Base-by-base conservation (phyloP, 2,888 invertebrate species). In the Drosophila algonquin region DNA sequence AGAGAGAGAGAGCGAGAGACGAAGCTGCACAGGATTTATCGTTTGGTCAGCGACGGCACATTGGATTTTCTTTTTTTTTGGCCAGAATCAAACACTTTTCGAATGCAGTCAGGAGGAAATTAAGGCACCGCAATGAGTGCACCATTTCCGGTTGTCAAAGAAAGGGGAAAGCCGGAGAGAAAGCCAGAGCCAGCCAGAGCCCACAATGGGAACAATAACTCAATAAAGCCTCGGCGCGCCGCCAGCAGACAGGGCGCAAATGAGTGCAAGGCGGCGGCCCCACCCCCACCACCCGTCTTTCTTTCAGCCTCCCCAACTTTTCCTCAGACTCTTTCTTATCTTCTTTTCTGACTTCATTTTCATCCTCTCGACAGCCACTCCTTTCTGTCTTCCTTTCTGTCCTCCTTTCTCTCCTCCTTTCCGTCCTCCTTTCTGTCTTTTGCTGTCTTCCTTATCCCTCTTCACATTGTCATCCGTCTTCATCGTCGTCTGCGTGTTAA, bases 1-100 rank as follows among this genome's bases (percentile, higher is more conserved):
- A 21, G 21, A 3, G 21, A 21, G 21, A 21, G 21, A 21, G 64
- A 21, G 21, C 3, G 64, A 69, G 60, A 73, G 72, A 77, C 76
- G 69, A 53, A 48, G 48, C 67, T 44, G 47, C 78, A 73, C 72
- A 71, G 68, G 72, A 81, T 87, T 85, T 87, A 81, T 81, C 75
- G 44, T 74, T 53, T 54, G 60, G 52, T 27, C 44, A 53, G 45
- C 44, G 9, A 12, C 14, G 51, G 52, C 52, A 52, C 44, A 45
- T 44, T 24, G 45, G 18, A 50, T 57, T 63, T 40, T n/a, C n/a
- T 52, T 40, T 24, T 40, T 46, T 44, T 53, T 51, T 21, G 44
- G 18, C 3, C 5, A 44, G 35, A 55, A 52, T 54, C 50, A 59
- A 48, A 51, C 32, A 24, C 57, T 75, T 69, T 63, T 40, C 65